Conservation (phyloP, 2,888 invertebrate species). For the Caenorhabditis auriculariae region DNA sequence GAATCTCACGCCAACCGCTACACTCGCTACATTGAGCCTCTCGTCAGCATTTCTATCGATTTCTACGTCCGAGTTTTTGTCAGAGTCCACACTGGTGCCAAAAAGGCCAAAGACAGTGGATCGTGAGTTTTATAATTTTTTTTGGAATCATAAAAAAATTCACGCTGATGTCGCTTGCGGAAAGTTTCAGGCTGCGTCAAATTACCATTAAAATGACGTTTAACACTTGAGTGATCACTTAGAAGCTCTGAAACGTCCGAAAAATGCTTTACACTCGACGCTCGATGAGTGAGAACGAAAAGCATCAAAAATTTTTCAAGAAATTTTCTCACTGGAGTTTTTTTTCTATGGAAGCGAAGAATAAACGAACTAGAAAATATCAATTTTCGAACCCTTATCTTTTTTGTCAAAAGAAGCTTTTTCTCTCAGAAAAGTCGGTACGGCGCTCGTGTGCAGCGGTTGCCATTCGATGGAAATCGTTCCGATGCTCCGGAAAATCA, state of each 20-base stretch:
- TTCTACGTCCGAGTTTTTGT: slow-evolving; percentile 95
- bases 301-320: no score
- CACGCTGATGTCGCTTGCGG: not conserved
- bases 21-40: slow-evolving; percentile 85
- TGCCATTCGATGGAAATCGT: slow-evolving; percentile 81
- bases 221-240: not conserved
- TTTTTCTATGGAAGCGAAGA: not conserved
- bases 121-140: slow-evolving; percentile 72
- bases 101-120: slow-evolving; percentile 82
- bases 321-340: not conserved
- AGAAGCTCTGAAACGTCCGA: no score
- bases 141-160: not conserved
- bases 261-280: no score
- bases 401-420: not conserved
- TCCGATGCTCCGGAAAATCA: slow-evolving; percentile 71
- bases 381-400: no score
- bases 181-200: not conserved
- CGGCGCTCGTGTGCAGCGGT: slow-evolving; percentile 85
- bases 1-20: slow-evolving; percentile 90
- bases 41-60: slow-evolving; percentile 88
- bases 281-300: no score
- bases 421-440: slow-evolving; percentile 76
- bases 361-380: not conserved
- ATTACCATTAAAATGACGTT: not conserved
- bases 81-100: slow-evolving; percentile 77